Percentiles rank a stretch among this genome's conserved stretches.
Conservation (phyloP, 1,140 invertebrate genomes). For the Galleria mellonella region DNA sequence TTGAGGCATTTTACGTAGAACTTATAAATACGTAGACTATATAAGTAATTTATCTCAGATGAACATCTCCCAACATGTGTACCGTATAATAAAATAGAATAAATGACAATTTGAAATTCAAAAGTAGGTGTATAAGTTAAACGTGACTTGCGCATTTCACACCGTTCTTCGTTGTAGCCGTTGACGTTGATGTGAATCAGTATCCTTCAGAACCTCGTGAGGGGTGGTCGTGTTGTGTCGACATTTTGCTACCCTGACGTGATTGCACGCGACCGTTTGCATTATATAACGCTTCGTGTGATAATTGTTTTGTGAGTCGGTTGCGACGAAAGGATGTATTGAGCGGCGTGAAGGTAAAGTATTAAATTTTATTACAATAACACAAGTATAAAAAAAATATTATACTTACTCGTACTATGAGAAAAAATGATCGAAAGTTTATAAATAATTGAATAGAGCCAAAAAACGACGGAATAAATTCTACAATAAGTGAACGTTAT, state of each 20-base stretch:
- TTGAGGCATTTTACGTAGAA: neutral
- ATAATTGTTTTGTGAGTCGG: slow-evolving; percentile 42
- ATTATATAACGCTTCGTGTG: slow-evolving; percentile 58
- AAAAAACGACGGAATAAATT: too few relatives aligned
- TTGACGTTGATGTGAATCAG: slow-evolving; percentile 43
- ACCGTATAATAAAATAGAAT: slow-evolving; percentile 41
- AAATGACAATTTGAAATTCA: slow-evolving; percentile 60
- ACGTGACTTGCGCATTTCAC: slow-evolving; percentile 68
- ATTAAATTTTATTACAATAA: neutral
- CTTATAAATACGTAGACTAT: slow-evolving; percentile 19
- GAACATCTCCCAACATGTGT: slow-evolving; percentile 21
- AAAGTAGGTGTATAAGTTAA: slow-evolving; percentile 62
- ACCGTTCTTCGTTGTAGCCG: slow-evolving; percentile 28
- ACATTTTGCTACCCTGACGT: slow-evolving; percentile 25
- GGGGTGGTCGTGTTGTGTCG: slow-evolving; percentile 25
- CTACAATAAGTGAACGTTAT: too few relatives aligned
- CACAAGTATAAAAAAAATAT: too few relatives aligned
- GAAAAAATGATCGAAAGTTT: too few relatives aligned
- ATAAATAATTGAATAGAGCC: too few relatives aligned
- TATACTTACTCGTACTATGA: too few relatives aligned
- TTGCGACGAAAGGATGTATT: slow-evolving; percentile 14
- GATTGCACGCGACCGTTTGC: slow-evolving; percentile 37
- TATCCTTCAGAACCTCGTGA: slow-evolving; percentile 23
- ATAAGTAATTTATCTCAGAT: slow-evolving; percentile 21
- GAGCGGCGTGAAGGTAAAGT: slow-evolving; percentile 1